phyloP scores from a whole-genome alignment of 1,140 invertebrate species.

The Coenobita brevimanus region DNA sequence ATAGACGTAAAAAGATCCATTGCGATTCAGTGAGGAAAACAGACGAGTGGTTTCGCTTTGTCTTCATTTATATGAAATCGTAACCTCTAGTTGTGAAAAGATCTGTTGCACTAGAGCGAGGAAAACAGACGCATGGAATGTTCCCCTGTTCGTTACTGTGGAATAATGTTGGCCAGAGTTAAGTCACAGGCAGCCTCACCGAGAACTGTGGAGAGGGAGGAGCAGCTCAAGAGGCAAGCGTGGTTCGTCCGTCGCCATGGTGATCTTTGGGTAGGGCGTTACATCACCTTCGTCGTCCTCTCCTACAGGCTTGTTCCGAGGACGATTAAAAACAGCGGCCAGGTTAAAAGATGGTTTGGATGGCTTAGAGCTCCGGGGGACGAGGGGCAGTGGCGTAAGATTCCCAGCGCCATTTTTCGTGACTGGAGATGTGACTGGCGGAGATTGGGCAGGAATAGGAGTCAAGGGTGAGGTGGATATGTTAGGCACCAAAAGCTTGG shows the following conservation, averaged over 20 bases:
- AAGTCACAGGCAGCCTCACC: constrained; percentile 11
- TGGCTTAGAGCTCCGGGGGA: constrained; percentile 16
- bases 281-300: not conserved
- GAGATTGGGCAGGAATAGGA: too few species aligned
- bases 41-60: too few species aligned
- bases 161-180: not conserved
- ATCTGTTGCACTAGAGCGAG: not conserved
- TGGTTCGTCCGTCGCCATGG: constrained; percentile 46
- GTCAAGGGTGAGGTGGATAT: too few species aligned
- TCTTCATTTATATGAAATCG: too few species aligned
- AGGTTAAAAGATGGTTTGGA: constrained; percentile 41
- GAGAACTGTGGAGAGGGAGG: constrained; percentile 19
- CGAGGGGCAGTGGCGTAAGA: not conserved
- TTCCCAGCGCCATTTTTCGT: not conserved
- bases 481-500: too few species aligned
- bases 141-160: not conserved
- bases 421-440: not conserved
- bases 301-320: not conserved
- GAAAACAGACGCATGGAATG: too few species aligned
- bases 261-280: constrained; percentile 17
- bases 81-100: too few species aligned
- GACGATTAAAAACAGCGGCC: not conserved
- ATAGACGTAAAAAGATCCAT: too few species aligned
- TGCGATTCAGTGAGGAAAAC: too few species aligned
- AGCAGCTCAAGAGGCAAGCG: constrained; percentile 36